Evolutionary conservation across 2,113 vertebrate genomes (phyloP).

Genomic region (Anguilla japonica): DNA sequence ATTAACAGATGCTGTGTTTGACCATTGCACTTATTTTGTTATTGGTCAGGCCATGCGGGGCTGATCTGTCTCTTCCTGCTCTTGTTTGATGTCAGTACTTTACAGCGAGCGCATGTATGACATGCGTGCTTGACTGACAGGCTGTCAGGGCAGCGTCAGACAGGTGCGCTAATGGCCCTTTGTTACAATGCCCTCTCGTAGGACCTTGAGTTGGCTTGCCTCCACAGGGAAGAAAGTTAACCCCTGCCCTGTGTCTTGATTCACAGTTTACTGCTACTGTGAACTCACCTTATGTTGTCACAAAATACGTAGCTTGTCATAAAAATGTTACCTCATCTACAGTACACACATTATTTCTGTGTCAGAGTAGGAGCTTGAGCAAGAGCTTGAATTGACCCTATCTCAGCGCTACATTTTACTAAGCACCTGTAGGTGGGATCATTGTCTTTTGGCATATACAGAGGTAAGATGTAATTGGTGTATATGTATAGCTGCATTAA

Average conservation of each 20-base stretch:
- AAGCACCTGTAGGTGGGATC: constrained; percentile 20
- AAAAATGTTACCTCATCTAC: neutral
- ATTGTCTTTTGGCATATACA: neutral
- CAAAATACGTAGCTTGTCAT: neutral
- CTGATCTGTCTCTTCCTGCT: neutral
- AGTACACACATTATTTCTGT: neutral
- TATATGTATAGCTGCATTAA: neutral
- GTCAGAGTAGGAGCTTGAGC: neutral
- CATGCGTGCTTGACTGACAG: neutral
- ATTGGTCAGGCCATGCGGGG: neutral
- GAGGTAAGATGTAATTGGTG: neutral
- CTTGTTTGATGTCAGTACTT: neutral
- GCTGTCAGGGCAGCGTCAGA: neutral
- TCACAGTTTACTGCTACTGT: neutral
- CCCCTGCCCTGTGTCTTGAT: constrained; percentile 4
- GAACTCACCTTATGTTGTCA: neutral
- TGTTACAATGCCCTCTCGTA: neutral
- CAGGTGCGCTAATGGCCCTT: neutral
- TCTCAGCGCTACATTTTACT: neutral
- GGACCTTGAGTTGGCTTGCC: neutral
- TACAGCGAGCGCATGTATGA: neutral
- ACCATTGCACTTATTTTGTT: neutral
- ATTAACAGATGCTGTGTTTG: neutral
- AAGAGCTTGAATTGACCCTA: constrained; percentile 9
- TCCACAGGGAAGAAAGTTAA: neutral